Percentiles rank a stretch among this genome's conserved stretches.
Conservation (phyloP, 2,797 vertebrate species). For the Sylvia borin region DNA sequence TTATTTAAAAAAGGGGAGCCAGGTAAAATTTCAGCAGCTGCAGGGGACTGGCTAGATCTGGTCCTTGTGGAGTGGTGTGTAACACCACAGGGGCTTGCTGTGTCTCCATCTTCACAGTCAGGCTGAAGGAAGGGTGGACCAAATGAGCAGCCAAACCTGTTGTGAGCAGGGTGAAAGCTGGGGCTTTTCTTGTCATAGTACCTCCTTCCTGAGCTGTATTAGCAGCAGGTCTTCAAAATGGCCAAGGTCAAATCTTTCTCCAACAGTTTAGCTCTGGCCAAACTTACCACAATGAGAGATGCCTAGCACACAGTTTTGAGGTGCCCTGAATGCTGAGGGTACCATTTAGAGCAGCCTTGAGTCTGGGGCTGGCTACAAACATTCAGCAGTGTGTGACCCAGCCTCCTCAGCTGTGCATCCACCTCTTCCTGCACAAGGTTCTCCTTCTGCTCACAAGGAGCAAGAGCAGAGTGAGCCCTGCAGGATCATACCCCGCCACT, state of each 20-base stretch:
- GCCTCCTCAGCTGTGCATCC: not conserved
- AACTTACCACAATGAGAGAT: not conserved
- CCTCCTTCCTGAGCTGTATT: not conserved
- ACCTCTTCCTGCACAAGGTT: not conserved
- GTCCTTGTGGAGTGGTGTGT: not conserved
- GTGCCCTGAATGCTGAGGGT: not conserved
- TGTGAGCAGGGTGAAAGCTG: not conserved
- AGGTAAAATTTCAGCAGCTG: not conserved
- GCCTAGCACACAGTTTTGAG: not conserved
- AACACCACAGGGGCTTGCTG: not conserved
- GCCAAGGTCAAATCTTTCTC: not conserved
- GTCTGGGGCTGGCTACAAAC: rapidly evolving
- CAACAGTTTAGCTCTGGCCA: not conserved
- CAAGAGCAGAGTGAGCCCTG: not conserved
- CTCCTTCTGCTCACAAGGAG: not conserved
- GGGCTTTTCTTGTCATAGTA: not conserved
- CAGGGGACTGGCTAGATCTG: not conserved
- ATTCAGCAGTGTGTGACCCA: rapidly evolving
- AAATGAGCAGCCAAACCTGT: not conserved
- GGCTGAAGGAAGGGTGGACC: not conserved
- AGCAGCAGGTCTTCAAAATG: not conserved
- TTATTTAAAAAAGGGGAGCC: not conserved
- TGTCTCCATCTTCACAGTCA: not conserved
- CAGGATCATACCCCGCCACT: rapidly evolving
- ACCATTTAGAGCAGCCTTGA: not conserved